Evolutionary conservation across 2,888 invertebrate species (phyloP).

Genomic region (Meghimatium bilineatum): DNA sequence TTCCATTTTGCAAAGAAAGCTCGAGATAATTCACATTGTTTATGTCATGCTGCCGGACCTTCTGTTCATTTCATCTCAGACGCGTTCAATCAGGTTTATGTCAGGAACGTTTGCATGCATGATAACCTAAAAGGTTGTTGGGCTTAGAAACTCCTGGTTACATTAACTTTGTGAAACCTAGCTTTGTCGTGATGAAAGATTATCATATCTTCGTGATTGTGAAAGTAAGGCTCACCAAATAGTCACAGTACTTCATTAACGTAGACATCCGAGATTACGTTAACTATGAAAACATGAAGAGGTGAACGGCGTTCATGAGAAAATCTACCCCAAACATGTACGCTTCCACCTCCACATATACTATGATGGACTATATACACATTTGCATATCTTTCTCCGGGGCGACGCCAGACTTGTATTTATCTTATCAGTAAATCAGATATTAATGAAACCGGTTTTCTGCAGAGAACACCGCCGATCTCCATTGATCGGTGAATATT

Average conservation of each 20-base stretch:
- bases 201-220: neutral
- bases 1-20: conserved; percentile 23
- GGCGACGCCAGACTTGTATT: conserved; percentile 18
- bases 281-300: conserved; percentile 21
- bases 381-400: conserved; percentile 21
- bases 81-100: conserved; percentile 17
- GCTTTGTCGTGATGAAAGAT: neutral
- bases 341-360: conserved; percentile 19
- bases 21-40: conserved; percentile 7
- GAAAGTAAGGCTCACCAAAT: neutral
- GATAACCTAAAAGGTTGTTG: neutral
- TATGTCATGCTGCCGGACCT: neutral
- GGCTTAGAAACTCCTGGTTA: neutral
- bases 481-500: neutral
- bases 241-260: conserved; percentile 5
- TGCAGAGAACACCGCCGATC: conserved; percentile 24
- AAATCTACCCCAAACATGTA: conserved; percentile 17
- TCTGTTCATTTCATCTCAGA: conserved; percentile 5
- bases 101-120: neutral
- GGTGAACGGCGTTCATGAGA: neutral
- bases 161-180: conserved; percentile 15
- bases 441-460: conserved; percentile 27
- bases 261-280: neutral
- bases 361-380: too few relatives aligned
- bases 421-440: conserved; percentile 14